Percentiles rank a stretch among this genome's conserved stretches.
phyloP scores from a whole-genome alignment of 2,888 invertebrate species.

The Tenthredo notha region DNA sequence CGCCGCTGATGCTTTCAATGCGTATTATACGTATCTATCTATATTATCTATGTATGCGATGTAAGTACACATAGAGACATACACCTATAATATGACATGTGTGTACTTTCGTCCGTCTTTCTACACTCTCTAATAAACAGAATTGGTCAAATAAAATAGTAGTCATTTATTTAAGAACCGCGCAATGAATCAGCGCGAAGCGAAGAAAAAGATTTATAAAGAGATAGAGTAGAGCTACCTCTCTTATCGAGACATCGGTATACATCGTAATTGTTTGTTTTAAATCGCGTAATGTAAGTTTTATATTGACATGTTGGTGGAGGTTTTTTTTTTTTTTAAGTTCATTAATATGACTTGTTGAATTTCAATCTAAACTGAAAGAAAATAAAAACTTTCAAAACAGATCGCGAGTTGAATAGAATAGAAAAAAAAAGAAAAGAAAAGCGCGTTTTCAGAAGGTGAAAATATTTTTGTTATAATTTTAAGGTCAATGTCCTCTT shows the following conservation, averaged over 20 bases:
- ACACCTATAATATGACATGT: not conserved
- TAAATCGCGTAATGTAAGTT: not conserved
- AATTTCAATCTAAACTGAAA: not conserved
- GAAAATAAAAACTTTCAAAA: not conserved
- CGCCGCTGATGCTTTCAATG: constrained; percentile 1
- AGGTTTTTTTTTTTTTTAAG: not conserved
- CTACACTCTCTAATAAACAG: not conserved
- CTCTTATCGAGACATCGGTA: too few species aligned
- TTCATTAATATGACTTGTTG: not conserved
- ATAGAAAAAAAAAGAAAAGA: not conserved
- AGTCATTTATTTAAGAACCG: too few species aligned
- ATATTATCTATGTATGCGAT: not conserved
- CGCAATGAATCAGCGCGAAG: too few species aligned
- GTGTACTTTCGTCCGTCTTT: not conserved
- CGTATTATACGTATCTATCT: not conserved
- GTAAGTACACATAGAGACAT: not conserved
- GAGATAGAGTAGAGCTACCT: too few species aligned
- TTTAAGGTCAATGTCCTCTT: not conserved
- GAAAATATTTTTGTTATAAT: not conserved
- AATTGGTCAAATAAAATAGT: not conserved
- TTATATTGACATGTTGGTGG: not conserved
- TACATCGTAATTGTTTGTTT: too few species aligned
- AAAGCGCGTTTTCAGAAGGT: not conserved
- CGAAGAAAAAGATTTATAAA: too few species aligned
- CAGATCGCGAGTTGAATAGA: not conserved